phyloP scores from a whole-genome alignment of 2,888 invertebrate species.

The Tiliacea citrago region DNA sequence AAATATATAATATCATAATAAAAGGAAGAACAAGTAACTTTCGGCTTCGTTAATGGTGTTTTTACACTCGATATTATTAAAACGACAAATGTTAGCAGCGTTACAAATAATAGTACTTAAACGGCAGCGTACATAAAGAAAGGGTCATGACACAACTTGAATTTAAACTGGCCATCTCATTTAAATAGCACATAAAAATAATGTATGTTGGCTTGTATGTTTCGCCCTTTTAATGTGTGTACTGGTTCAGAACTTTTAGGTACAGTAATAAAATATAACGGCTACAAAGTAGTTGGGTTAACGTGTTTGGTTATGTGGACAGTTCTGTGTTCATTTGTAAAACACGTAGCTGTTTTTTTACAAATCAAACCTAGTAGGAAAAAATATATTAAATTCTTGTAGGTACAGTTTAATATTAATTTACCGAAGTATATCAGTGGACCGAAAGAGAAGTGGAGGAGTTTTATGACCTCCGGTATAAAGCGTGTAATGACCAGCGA shows the following conservation, averaged over 20 bases:
- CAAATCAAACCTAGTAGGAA: too few species aligned
- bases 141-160: slow-evolving; percentile 41
- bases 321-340: neutral
- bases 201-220: slow-evolving; percentile 48
- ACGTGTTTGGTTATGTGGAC: slow-evolving; percentile 36
- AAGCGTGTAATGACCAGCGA: too few species aligned
- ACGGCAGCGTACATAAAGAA: slow-evolving; percentile 18
- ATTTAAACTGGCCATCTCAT: slow-evolving; percentile 59
- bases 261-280: slow-evolving; percentile 40
- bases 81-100: neutral
- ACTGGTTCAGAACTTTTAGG: slow-evolving; percentile 55
- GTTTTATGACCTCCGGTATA: too few species aligned
- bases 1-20: too few species aligned
- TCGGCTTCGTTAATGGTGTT: too few species aligned
- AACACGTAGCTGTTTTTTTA: too few species aligned
- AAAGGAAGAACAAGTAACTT: too few species aligned
- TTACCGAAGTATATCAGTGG: too few species aligned
- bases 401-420: too few species aligned
- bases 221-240: slow-evolving; percentile 50
- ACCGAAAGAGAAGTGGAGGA: too few species aligned
- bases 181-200: slow-evolving; percentile 62
- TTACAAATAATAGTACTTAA: slow-evolving; percentile 39
- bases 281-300: slow-evolving; percentile 11
- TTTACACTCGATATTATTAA: too few species aligned
- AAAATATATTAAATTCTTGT: too few species aligned